Evolutionary conservation across 2,797 vertebrate species (phyloP).

Genomic region (Huso huso): DNA sequence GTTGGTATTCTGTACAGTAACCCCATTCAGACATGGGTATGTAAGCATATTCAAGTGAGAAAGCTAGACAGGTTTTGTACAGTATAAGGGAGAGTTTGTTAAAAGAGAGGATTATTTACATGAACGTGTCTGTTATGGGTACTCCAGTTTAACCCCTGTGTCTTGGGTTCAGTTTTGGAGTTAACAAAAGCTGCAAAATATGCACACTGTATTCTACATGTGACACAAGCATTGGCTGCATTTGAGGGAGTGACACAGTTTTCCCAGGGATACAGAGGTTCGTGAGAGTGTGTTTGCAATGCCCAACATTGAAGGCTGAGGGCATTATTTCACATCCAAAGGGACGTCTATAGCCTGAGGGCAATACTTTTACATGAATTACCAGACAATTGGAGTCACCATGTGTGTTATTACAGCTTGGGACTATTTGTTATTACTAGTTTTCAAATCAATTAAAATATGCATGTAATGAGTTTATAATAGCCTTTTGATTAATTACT

Average conservation of each 20-base stretch:
- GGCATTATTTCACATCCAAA: neutral
- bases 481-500: too few species aligned
- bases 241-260: neutral
- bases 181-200: neutral
- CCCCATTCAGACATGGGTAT: neutral
- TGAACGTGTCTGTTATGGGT: neutral
- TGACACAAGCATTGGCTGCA: neutral
- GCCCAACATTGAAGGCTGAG: neutral
- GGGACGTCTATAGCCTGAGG: too few species aligned
- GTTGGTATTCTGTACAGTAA: neutral
- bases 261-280: neutral
- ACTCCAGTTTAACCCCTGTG: neutral
- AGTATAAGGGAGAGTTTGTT: neutral
- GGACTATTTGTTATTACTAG: neutral
- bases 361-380: neutral
- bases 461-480: too few species aligned
- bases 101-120: neutral
- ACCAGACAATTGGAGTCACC: neutral
- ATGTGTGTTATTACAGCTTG: neutral
- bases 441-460: neutral
- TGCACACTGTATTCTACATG: neutral
- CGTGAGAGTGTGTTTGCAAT: neutral
- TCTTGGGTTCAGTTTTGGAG: neutral
- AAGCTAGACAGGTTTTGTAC: neutral
- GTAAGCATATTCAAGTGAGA: constrained; percentile 2